Evolutionary conservation across 2,888 invertebrate genomes (phyloP).

Genomic region (Drosophila aldrichi): DNA sequence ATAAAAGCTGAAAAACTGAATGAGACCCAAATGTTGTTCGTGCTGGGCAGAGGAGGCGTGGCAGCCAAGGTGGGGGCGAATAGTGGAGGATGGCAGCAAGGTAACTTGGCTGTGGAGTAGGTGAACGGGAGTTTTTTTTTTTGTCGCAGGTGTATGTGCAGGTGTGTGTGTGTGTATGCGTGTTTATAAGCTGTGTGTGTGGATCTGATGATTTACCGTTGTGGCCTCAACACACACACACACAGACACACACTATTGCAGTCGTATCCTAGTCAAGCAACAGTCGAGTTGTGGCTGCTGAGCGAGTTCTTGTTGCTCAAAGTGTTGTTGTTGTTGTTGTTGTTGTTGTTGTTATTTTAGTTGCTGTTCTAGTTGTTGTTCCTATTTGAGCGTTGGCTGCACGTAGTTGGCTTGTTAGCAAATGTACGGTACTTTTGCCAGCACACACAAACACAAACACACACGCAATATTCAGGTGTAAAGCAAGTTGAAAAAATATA

Average conservation of each 20-base stretch:
- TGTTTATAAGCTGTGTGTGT: slow-evolving; percentile 9
- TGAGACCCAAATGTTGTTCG: background rate
- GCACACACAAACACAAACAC: slow-evolving; percentile 20
- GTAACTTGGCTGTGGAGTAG: slow-evolving; percentile 4
- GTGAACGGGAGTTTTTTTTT: slow-evolving; percentile 33
- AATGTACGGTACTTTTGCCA: slow-evolving; percentile 69
- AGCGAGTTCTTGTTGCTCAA: slow-evolving; percentile 40
- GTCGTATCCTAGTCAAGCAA: slow-evolving; percentile 43
- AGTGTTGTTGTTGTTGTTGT: slow-evolving; percentile 15
- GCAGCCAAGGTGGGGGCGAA: background rate
- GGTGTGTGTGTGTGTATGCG: slow-evolving; percentile 24
- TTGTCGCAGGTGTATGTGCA: slow-evolving; percentile 44
- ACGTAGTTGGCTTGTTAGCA: slow-evolving; percentile 79
- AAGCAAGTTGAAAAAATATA: background rate
- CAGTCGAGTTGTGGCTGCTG: slow-evolving; percentile 48
- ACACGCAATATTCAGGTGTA: background rate
- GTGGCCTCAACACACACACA: slow-evolving; percentile 62
- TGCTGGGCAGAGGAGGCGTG: background rate
- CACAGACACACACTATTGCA: slow-evolving; percentile 4
- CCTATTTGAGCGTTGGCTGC: slow-evolving; percentile 70
- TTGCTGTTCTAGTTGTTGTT: slow-evolving; percentile 48
- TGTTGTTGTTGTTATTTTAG: slow-evolving; percentile 17
- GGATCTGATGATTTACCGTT: slow-evolving; percentile 72
- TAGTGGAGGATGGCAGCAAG: background rate
- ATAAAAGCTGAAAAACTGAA: slow-evolving; percentile 23